Evolutionary conservation across 1,140 invertebrate genomes (phyloP).

Genomic region (Teleogryllus occipitalis): DNA sequence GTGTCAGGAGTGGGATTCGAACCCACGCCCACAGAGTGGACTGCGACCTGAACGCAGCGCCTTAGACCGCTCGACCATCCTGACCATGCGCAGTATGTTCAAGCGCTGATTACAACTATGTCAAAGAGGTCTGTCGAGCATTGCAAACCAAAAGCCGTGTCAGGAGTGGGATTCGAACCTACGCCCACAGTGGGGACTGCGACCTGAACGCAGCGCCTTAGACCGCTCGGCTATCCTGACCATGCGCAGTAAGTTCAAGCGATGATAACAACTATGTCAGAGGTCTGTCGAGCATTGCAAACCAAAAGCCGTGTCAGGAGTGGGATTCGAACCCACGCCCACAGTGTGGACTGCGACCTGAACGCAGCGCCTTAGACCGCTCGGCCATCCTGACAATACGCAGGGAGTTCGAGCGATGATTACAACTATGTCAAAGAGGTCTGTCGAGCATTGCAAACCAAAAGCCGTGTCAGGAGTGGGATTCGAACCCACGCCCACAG

Average conservation of each 20-base stretch:
- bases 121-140: no score
- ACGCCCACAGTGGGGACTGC: no score
- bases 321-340: conserved; percentile 20
- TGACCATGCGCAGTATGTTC: no score
- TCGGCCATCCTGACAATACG: conserved; percentile 67
- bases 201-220: neutral
- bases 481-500: conserved; percentile 20
- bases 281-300: no score
- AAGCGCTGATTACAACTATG: no score
- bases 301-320: neutral
- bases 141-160: no score
- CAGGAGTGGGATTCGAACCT: no score
- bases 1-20: conserved; percentile 20
- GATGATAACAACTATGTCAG: no score
- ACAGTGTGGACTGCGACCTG: conserved; percentile 77
- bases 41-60: conserved; percentile 90
- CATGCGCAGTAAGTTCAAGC: no score
- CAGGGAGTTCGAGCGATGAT: no score
- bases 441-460: no score
- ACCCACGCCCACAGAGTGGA: conserved; percentile 46
- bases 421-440: no score
- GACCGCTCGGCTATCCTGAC: neutral
- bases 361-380: conserved; percentile 89
- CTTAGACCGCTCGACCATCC: conserved; percentile 87
- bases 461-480: conserved; percentile 15